Conservation (phyloP, 2,797 vertebrate genomes). For the Echeneis naucrates region DNA sequence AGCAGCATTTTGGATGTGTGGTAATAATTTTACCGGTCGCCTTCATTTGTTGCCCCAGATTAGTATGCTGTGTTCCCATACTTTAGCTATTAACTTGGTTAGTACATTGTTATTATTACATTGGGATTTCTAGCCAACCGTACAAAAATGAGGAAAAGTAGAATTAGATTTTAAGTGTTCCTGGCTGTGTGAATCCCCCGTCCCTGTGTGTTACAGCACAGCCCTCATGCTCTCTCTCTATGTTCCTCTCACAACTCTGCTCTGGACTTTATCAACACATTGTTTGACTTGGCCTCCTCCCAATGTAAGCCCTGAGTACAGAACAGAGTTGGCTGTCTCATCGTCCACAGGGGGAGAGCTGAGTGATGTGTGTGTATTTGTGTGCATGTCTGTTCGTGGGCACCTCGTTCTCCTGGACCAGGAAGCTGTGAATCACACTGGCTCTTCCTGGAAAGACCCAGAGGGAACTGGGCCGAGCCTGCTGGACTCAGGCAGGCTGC, state of each 20-base stretch:
- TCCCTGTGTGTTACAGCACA: constrained; percentile 40
- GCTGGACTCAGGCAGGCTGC: constrained; percentile 65
- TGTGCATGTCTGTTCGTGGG: constrained; percentile 58
- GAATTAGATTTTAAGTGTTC: constrained; percentile 58
- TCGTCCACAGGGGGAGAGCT: constrained; percentile 66
- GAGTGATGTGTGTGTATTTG: constrained; percentile 28
- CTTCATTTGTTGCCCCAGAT: background rate
- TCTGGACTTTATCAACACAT: constrained; percentile 85
- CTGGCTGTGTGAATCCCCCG: constrained; percentile 52
- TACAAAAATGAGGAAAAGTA: constrained; percentile 37
- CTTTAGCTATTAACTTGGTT: constrained; percentile 26
- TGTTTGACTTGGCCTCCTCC: constrained; percentile 83
- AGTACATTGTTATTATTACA: constrained; percentile 16
- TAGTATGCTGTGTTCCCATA: constrained; percentile 12
- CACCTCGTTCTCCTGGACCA: constrained; percentile 71
- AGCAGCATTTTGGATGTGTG: background rate
- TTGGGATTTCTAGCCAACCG: constrained; percentile 31
- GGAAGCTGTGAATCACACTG: constrained; percentile 73
- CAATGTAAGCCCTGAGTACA: constrained; percentile 79
- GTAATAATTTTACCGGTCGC: constrained; percentile 2
- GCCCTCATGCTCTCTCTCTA: constrained; percentile 50
- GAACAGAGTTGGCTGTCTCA: constrained; percentile 71
- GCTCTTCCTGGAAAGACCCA: constrained; percentile 85
- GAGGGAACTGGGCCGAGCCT: constrained; percentile 70
- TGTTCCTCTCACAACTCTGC: constrained; percentile 72